A percentile compares a stretch with the other conserved stretches of the same genome.
Evolutionary conservation across 1,140 invertebrate species (phyloP).

Genomic region (Cotesia typhae): DNA sequence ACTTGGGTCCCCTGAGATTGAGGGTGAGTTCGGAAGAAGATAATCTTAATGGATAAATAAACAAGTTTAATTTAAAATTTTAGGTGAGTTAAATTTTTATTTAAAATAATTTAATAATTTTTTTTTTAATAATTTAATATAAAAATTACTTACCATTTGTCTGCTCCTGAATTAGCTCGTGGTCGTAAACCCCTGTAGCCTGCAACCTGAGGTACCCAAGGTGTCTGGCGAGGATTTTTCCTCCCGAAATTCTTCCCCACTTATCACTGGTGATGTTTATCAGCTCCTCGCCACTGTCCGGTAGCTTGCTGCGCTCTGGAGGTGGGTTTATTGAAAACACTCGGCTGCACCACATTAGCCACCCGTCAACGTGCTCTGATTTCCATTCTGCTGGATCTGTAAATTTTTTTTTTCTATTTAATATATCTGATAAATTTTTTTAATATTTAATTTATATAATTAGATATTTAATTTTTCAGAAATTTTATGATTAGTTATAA

Average conservation of each 20-base stretch:
- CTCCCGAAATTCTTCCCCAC: constrained; percentile 48
- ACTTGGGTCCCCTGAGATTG: too few species aligned
- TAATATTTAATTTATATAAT: too few species aligned
- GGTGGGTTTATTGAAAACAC: constrained; percentile 69
- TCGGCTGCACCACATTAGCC: constrained; percentile 72
- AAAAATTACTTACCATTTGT: constrained; percentile 45
- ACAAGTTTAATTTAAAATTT: neutral
- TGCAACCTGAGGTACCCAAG: constrained; percentile 54
- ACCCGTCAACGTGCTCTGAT: constrained; percentile 69
- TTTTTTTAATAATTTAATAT: neutral
- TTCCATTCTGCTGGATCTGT: constrained; percentile 72
- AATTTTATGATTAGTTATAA: too few species aligned
- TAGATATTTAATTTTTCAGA: too few species aligned
- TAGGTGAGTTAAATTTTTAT: too few species aligned
- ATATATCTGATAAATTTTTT: too few species aligned
- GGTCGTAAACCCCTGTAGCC: constrained; percentile 51
- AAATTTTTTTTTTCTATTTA: too few species aligned
- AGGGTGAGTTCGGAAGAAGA: too few species aligned
- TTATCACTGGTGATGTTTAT: constrained; percentile 62
- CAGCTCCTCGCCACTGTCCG: constrained; percentile 69
- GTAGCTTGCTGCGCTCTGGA: constrained; percentile 67
- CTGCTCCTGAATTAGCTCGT: constrained; percentile 49
- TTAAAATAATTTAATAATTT: too few species aligned
- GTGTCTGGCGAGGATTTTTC: constrained; percentile 51
- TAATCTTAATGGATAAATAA: neutral